Conservation (phyloP, 2,113 vertebrate genomes). For the Trichomycterus rosablanca region DNA sequence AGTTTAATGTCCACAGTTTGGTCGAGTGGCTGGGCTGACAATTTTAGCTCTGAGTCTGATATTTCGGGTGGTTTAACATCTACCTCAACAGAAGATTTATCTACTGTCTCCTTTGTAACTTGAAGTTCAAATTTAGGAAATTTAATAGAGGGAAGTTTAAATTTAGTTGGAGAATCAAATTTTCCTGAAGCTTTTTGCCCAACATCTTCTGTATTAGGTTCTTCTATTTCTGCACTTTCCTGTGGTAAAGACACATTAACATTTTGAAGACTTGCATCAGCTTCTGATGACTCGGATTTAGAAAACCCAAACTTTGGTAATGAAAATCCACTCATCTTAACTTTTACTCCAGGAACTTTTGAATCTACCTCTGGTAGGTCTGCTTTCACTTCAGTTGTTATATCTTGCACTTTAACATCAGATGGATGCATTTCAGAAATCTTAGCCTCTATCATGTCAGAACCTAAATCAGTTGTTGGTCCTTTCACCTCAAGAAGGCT, state of each 20-base stretch:
- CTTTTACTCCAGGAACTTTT: slow-evolving; percentile 21
- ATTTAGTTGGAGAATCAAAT: slow-evolving; percentile 33
- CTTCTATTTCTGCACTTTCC: slow-evolving; percentile 3
- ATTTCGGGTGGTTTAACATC: slow-evolving; percentile 25
- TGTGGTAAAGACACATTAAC: background rate
- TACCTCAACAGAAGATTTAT: slow-evolving; percentile 23
- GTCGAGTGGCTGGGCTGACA: slow-evolving; percentile 14
- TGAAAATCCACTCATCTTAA: slow-evolving; percentile 36
- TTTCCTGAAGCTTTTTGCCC: background rate
- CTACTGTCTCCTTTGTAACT: slow-evolving; percentile 11
- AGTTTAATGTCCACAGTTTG: background rate
- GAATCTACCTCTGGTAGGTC: slow-evolving; percentile 15
- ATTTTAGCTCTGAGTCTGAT: slow-evolving; percentile 20
- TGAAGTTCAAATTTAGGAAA: slow-evolving; percentile 45
- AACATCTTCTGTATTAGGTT: background rate
- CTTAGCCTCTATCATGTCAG: slow-evolving; percentile 5
- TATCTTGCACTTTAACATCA: slow-evolving; percentile 8
- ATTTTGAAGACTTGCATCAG: background rate
- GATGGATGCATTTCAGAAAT: background rate
- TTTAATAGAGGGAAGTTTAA: slow-evolving; percentile 50
- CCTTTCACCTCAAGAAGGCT: slow-evolving; percentile 20
- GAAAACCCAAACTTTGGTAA: slow-evolving; percentile 45
- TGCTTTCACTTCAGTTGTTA: background rate
- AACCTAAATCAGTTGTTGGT: slow-evolving; percentile 34
- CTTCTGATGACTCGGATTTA: slow-evolving; percentile 44